Evolutionary conservation across 2,888 invertebrate genomes (phyloP).

Genomic region (Toxonevra muliebris): DNA sequence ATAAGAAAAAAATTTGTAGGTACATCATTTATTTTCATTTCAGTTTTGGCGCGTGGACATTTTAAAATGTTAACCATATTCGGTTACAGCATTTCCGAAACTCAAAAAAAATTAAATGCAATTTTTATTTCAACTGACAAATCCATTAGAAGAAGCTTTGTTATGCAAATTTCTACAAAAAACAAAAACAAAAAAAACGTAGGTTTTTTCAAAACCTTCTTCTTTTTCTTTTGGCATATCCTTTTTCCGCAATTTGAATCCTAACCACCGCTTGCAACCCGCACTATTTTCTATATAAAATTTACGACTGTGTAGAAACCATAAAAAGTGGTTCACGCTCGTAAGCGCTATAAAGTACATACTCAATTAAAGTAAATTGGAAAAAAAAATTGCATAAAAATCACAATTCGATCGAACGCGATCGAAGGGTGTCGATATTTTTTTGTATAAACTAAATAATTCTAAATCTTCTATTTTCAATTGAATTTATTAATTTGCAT

Average conservation of each 20-base stretch:
- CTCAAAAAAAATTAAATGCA: not conserved
- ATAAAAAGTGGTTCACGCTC: not conserved
- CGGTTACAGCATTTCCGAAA: no score
- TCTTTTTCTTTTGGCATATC: no score
- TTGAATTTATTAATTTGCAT: slow-evolving; percentile 28
- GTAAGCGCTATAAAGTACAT: not conserved
- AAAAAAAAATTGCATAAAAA: not conserved
- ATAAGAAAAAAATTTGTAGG: no score
- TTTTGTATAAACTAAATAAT: not conserved
- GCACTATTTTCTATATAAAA: no score
- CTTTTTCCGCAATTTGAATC: no score
- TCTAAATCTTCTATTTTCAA: slow-evolving; percentile 2
- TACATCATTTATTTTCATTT: no score
- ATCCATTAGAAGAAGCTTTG: not conserved
- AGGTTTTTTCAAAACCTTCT: no score
- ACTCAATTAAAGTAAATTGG: not conserved
- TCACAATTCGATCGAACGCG: not conserved
- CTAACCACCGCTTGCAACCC: no score
- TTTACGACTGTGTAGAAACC: not conserved
- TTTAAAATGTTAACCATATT: no score
- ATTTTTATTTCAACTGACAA: slow-evolving; percentile 1
- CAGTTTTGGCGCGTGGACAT: no score
- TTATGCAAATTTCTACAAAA: slow-evolving; percentile 5
- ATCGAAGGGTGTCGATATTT: not conserved
- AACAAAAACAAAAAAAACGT: not conserved